Evolutionary conservation across 2,113 vertebrate species (phyloP).

Genomic region (Saccopteryx bilineata): DNA sequence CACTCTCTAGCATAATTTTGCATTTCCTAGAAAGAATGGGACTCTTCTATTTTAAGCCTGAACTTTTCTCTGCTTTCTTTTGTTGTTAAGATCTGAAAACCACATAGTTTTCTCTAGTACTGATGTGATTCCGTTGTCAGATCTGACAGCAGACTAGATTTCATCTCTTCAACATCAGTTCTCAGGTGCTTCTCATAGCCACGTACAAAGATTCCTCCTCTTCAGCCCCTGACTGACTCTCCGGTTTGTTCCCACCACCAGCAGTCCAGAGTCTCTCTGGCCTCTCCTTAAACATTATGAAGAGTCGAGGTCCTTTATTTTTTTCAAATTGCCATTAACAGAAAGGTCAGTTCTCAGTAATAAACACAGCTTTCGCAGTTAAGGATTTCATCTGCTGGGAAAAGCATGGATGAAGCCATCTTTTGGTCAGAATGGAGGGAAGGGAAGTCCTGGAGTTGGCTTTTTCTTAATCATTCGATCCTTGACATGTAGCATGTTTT

Average conservation of each 20-base stretch:
- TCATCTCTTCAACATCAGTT: conserved; percentile 39
- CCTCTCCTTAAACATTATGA: not conserved
- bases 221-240: conserved; percentile 9
- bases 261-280: not conserved
- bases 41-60: not conserved
- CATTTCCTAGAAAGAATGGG: not conserved
- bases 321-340: not conserved
- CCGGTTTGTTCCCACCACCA: not conserved
- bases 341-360: conserved; percentile 67
- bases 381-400: not conserved
- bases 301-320: conserved; percentile 11
- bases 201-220: not conserved
- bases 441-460: conserved; percentile 56
- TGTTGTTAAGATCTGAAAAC: conserved; percentile 31
- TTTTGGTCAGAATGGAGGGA: conserved; percentile 22
- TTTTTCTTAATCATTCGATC: conserved; percentile 62
- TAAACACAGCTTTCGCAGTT: conserved; percentile 36
- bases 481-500: conserved; percentile 54
- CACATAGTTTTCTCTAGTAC: not conserved
- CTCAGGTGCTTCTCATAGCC: not conserved
- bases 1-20: not conserved
- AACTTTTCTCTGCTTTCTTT: not conserved
- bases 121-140: not conserved
- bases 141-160: not conserved
- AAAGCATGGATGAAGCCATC: conserved; percentile 58